Percentiles rank a stretch among this genome's conserved stretches.
Conservation (phyloP, 2,797 vertebrate species). For the Brotogeris chrysoptera region DNA sequence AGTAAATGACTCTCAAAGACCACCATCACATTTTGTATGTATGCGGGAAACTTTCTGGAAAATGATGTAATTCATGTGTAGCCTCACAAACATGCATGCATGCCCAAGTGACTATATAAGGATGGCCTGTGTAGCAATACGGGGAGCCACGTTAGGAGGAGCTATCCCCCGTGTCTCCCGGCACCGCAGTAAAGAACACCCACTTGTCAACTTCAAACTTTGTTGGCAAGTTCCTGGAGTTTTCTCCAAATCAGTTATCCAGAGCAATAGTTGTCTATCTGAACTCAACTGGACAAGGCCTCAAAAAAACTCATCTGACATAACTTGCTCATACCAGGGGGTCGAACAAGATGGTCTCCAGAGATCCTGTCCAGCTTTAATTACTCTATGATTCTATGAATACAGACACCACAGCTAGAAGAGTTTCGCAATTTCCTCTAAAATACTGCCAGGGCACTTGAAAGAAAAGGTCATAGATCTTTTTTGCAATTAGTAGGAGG, state of each 20-base stretch:
- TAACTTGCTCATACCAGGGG: background rate
- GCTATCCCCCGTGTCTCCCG: too few relatives aligned
- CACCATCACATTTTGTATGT: too few relatives aligned
- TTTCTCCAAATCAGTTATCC: background rate
- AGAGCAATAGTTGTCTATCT: background rate
- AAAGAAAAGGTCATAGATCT: background rate
- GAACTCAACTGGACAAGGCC: background rate
- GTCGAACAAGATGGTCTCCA: background rate
- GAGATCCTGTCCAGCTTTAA: background rate
- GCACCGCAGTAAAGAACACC: too few relatives aligned
- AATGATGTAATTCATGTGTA: too few relatives aligned
- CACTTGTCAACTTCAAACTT: too few relatives aligned
- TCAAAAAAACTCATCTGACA: rapidly evolving
- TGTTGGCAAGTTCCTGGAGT: too few relatives aligned
- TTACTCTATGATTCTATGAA: background rate
- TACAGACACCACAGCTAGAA: background rate
- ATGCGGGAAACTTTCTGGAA: too few relatives aligned
- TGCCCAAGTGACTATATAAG: too few relatives aligned
- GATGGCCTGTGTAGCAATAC: too few relatives aligned
- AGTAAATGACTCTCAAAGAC: too few relatives aligned
- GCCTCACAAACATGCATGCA: too few relatives aligned
- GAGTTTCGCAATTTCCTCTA: background rate
- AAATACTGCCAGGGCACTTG: background rate
- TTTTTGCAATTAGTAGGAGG: background rate
- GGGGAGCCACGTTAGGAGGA: too few relatives aligned